phyloP scores from a whole-genome alignment of 2,797 vertebrate species.

The Clarias laeviceps region DNA sequence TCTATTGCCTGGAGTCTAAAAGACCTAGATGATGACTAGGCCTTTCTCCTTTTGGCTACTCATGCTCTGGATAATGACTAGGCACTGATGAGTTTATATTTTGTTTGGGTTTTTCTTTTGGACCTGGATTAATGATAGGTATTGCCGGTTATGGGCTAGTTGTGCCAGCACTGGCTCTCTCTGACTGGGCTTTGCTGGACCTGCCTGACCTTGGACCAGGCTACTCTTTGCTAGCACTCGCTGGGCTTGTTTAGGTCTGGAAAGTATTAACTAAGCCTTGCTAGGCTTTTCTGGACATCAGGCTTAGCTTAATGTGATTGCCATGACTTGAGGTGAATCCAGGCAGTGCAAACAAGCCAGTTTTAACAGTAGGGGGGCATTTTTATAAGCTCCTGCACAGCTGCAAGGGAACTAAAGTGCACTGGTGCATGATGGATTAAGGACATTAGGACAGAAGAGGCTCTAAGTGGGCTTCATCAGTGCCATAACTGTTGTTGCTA shows the following conservation, averaged over 20 bases:
- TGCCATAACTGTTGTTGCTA: not conserved
- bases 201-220: not conserved
- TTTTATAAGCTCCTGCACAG: conserved; percentile 38
- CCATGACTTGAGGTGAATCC: not conserved
- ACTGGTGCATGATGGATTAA: conserved; percentile 44
- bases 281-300: not conserved
- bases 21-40: not conserved
- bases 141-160: not conserved
- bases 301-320: not conserved
- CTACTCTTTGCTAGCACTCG: not conserved
- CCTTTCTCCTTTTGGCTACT: not conserved
- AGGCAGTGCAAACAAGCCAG: conserved; percentile 35
- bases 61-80: conserved; percentile 8
- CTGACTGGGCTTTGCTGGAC: not conserved
- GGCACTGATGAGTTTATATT: not conserved
- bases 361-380: conserved; percentile 27
- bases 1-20: not conserved
- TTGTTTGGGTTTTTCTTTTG: not conserved
- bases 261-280: not conserved
- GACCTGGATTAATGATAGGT: not conserved
- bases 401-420: conserved; percentile 41
- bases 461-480: not conserved
- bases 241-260: not conserved
- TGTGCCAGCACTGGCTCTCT: not conserved
- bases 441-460: conserved; percentile 2